Evolutionary conservation across 2,797 vertebrate species (phyloP).

Genomic region (Microhierax caerulescens): DNA sequence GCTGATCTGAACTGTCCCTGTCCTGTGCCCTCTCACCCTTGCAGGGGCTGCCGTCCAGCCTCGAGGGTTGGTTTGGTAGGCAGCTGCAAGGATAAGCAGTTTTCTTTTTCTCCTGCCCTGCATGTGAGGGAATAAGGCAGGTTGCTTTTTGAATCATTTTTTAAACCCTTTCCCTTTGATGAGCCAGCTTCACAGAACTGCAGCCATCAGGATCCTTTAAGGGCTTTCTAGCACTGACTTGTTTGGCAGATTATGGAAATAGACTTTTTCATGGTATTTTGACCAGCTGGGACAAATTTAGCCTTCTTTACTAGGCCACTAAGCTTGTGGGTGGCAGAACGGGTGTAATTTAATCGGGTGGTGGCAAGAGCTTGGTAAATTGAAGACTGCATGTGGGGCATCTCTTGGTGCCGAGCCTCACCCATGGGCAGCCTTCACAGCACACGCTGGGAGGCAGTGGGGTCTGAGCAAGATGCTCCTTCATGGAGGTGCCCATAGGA

Average conservation of each 20-base stretch:
- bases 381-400: rapidly evolving
- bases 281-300: background rate
- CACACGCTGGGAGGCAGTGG: rapidly evolving
- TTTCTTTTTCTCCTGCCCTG: background rate
- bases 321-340: background rate
- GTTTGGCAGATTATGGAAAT: background rate
- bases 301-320: background rate
- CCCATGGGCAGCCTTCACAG: background rate
- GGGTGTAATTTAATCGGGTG: background rate
- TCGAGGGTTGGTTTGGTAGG: background rate
- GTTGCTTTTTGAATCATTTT: background rate
- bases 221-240: background rate
- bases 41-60: rapidly evolving
- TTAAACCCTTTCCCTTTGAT: background rate
- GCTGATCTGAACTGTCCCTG: background rate
- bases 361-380: background rate
- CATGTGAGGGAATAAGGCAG: background rate
- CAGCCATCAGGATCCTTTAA: background rate
- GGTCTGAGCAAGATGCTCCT: background rate
- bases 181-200: background rate
- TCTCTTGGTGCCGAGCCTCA: rapidly evolving
- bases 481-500: background rate
- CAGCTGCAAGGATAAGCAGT: background rate
- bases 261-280: background rate
- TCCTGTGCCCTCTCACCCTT: rapidly evolving